Base-by-base conservation (phyloP, 2,888 invertebrate genomes). In the Crepidodera aurea region DNA sequence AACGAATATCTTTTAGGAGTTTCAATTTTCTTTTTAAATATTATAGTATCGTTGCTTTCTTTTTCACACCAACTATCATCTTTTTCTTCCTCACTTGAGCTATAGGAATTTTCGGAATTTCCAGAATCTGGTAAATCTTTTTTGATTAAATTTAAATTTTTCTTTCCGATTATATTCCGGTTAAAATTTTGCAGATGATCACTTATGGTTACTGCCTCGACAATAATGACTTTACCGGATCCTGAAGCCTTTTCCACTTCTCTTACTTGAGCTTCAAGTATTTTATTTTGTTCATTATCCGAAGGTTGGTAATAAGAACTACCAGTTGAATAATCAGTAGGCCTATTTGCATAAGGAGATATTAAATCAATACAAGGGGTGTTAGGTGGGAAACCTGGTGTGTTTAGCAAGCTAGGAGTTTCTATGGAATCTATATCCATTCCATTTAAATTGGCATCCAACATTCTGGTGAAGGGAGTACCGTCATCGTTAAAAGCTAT, bases 301-400 rank as follows among this genome's bases (percentile, higher is more conserved):
- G 79, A 79, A 7, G 81, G 81, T 66, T 78, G 77, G 64, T 81
- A 81, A 68, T 81, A 81, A 0, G 80, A 80, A 64, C 79, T 79
- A 1, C 78, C 76, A 2, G 79, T 78, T 1, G 81, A 81, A 69
- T 81, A 81, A 73, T 81, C 81, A 0, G 81, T 81, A 1, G 75
- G 73, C 34, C 80, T 68, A 56, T 70, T 68, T 10, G 66, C 54
- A 57, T 66, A 70, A 6, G 67, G 62, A 5, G 68, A 60, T 6
- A 44, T 27, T 16, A 60, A 19, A 27, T 65, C 65, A 5, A 64
- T 50, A 10, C 37, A 53, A 1, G 79, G 78, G 2, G 79, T 78
- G 5, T 78, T 64, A 6, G 75, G 70, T 1, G 76, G 69, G 59
- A 80, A 76, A 51, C 60, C 72, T 0, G 80, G 81, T 1, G 81